These are phyloP conservation scores for Thymelicus acteon DNA, from an alignment of 2,888 invertebrate genomes.

Conservation along the genomic window DNA sequence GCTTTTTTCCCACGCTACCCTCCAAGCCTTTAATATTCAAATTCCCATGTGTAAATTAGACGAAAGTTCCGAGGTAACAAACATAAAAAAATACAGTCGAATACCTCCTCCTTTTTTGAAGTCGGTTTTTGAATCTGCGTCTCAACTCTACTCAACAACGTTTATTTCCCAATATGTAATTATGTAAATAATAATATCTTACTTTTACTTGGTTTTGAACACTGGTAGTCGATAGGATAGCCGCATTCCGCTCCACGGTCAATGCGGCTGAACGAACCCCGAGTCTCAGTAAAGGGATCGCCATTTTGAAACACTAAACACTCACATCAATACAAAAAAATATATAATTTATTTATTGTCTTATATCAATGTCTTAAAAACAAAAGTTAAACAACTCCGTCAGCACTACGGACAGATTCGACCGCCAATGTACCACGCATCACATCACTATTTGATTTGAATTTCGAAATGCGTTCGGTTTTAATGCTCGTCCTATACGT, in stretches of 20 bases:
- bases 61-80: too few species aligned
- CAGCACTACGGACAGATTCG: slow-evolving; percentile 24
- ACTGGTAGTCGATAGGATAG: slow-evolving; percentile 60
- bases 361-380: slow-evolving; percentile 6
- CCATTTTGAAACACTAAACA: slow-evolving; percentile 64
- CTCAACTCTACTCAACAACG: too few species aligned
- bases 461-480: slow-evolving; percentile 62
- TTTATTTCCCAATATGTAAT: too few species aligned
- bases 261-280: slow-evolving; percentile 65
- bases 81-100: too few species aligned
- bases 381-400: not conserved
- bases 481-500: slow-evolving; percentile 53
- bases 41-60: not conserved
- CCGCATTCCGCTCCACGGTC: slow-evolving; percentile 68
- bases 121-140: too few species aligned
- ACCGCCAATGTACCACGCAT: slow-evolving; percentile 18
- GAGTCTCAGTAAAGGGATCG: slow-evolving; percentile 72
- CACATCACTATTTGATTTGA: slow-evolving; percentile 59
- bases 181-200: slow-evolving; percentile 39
- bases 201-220: slow-evolving; percentile 71
- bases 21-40: not conserved
- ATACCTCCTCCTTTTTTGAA: too few species aligned
- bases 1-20: not conserved
- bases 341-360: not conserved
- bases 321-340: slow-evolving; percentile 38